These are phyloP conservation scores for Xanthia togata DNA, from an alignment of 2,888 invertebrate genomes.

Conservation along the genomic window DNA sequence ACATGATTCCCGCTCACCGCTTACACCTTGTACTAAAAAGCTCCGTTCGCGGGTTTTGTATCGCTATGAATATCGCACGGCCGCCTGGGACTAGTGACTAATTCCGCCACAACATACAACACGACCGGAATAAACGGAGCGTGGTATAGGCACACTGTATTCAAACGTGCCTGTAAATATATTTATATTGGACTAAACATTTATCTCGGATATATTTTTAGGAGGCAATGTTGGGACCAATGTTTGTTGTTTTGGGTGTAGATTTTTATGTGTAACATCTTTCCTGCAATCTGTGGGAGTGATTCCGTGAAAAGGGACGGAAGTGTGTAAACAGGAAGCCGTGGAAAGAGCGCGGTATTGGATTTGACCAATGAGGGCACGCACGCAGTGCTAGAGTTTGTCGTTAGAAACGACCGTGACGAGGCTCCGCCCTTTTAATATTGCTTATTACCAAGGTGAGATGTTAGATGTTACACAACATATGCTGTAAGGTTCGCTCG, in stretches of 20 bases:
- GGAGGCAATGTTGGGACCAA: slow-evolving; percentile 15
- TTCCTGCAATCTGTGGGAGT: too few species aligned
- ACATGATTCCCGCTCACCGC: not conserved
- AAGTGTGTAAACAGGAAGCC: too few species aligned
- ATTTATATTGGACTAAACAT: slow-evolving; percentile 53
- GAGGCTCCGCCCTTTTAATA: too few species aligned
- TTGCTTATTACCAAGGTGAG: too few species aligned
- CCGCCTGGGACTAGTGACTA: slow-evolving; percentile 73
- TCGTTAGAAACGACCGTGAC: too few species aligned
- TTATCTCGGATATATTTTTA: slow-evolving; percentile 49
- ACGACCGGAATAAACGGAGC: slow-evolving; percentile 62
- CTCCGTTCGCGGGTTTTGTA: slow-evolving; percentile 49
- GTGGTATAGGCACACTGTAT: slow-evolving; percentile 54
- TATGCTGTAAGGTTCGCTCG: too few species aligned
- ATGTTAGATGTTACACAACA: too few species aligned
- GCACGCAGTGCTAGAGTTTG: too few species aligned
- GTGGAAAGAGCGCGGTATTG: too few species aligned
- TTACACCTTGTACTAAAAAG: slow-evolving; percentile 19
- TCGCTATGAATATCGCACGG: slow-evolving; percentile 70
- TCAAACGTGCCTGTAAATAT: slow-evolving; percentile 48
- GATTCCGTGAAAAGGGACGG: too few species aligned
- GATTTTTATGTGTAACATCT: too few species aligned
- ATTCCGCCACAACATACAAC: slow-evolving; percentile 73
- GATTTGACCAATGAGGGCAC: too few species aligned
- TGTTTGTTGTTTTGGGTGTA: slow-evolving; percentile 18